Evolutionary conservation across 1,140 invertebrate genomes (phyloP), one percentile per base, ranked within the genome.

Genomic region (Thaumetopoea pityocampa): DNA sequence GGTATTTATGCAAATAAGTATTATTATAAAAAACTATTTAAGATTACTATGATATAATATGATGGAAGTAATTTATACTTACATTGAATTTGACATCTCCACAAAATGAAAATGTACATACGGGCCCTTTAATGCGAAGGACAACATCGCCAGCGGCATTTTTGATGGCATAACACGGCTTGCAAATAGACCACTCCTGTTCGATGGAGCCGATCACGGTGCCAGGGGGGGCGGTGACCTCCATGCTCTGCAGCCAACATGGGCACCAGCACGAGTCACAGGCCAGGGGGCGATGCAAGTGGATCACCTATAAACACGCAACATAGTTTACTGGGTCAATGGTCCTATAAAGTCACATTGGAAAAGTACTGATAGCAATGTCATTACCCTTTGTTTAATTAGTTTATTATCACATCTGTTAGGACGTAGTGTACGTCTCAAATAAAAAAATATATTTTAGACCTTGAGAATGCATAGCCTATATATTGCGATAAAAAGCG

Each of bases 211-310:
- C 95, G 24, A 96, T 86, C 1, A 92, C 67, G 27, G 87, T 90
- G 2, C 92, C 92, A 1, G 91, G 91, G 3, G 92, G 92, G 1
- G 92, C 83, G 0, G 88, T 88, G 4, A 94, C 91, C 62, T 93
- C 92, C 85, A 94, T 89, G 59, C 92, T 92, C 86, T 96, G 94
- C 51, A 96, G 84, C 79, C 93, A 96, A 77, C 94, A 96, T 3
- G 93, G 93, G 61, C 91, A 96, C 59, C 88, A 92, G 64, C 94
- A 96, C 2, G 89, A 88, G 44, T 89, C 88, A 73, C 94, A 96
- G 6, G 92, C 89, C 7, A 95, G 79, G 1, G 93, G 93, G 18
- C 94, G 87, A 51, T 91, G 84, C 76, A 90, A 73, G 62, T 93
- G 92, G 47, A 95, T 93, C 5, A 89, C 87, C 85, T 86, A 50